Base-by-base conservation (phyloP, 2,113 vertebrate species). In the Danio rerio region DNA sequence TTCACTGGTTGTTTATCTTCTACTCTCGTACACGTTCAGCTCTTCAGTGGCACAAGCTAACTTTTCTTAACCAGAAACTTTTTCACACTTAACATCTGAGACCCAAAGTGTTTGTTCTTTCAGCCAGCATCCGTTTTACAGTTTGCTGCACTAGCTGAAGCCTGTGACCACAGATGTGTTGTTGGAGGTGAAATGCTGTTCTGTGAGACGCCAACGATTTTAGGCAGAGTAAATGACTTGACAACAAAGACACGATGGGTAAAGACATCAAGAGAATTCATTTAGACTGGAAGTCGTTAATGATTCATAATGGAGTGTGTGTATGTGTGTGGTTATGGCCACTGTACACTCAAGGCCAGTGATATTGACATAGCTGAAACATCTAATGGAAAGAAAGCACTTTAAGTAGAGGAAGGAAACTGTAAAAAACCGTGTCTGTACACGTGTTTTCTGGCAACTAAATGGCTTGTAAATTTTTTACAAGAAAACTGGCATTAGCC, bases 301-400 rank as follows among this genome's bases (percentile, higher is more conserved):
- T 81, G 69, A 83, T 81, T 76, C 18, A 73, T 86, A 83, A 86
- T 84, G 81, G 80, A 66, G 42, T 65, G 62, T 43, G 13, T 43
- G 21, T 42, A 11, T 42, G 31, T 45, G 63, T 10, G n/a, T 50
- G 20, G 18, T 52, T 50, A 52, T 7, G 4, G 7, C 4, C 69
- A 45, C 42, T 18, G 18, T 69, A 20, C n/a, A 50, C 40, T 21
- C 71, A 81, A 81, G 66, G 47, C 11, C 8, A 66, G 20, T 58
- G 47, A 52, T 71, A 84, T 69, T 68, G 68, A 87, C 16, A 47
- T 70, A 43, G 15, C 12, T 77, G 16, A 52, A 55, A 15, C 20
- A 56, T n/a, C 49, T 66, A 53, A 72, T 66, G 62, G 69, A 50
- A 70, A 65, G 49, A 59, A 68, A 70, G 53, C 43, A 72, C 47